These are phyloP conservation scores for Macrotis lagotis DNA, from an alignment of 2,113 vertebrate species.

Conservation along the genomic window DNA sequence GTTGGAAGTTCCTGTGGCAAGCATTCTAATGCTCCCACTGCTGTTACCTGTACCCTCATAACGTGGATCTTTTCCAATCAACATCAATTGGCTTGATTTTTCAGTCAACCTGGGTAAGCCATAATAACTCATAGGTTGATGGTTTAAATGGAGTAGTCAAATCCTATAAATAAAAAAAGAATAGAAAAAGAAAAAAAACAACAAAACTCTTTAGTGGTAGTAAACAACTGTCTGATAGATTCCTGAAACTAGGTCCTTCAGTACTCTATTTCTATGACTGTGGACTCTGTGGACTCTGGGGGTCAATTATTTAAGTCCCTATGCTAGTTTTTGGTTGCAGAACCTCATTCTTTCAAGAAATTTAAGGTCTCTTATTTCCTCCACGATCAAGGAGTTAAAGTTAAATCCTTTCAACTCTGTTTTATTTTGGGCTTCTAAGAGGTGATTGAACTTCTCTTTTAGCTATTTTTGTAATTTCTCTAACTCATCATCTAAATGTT, in stretches of 20 bases:
- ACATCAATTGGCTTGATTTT: constrained; percentile 60
- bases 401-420: constrained; percentile 92
- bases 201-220: neutral
- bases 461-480: constrained; percentile 87
- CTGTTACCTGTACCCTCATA: neutral
- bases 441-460: constrained; percentile 91
- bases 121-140: neutral
- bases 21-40: constrained; percentile 64
- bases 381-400: constrained; percentile 88
- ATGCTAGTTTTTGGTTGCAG: neutral
- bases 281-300: neutral
- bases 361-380: constrained; percentile 90
- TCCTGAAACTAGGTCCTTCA: neutral
- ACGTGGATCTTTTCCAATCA: neutral
- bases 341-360: constrained; percentile 88
- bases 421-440: constrained; percentile 93
- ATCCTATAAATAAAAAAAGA: accelerated
- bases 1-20: constrained; percentile 38
- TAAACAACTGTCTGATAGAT: neutral
- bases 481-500: constrained; percentile 92
- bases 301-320: constrained; percentile 1
- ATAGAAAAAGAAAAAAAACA: too few species aligned
- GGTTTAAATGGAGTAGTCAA: constrained; percentile 14
- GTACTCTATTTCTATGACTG: constrained; percentile 20
- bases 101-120: neutral